Percentiles rank a stretch among this genome's conserved stretches.
Evolutionary conservation across 2,113 vertebrate genomes (phyloP).

Genomic region (Terrapene triunguis): DNA sequence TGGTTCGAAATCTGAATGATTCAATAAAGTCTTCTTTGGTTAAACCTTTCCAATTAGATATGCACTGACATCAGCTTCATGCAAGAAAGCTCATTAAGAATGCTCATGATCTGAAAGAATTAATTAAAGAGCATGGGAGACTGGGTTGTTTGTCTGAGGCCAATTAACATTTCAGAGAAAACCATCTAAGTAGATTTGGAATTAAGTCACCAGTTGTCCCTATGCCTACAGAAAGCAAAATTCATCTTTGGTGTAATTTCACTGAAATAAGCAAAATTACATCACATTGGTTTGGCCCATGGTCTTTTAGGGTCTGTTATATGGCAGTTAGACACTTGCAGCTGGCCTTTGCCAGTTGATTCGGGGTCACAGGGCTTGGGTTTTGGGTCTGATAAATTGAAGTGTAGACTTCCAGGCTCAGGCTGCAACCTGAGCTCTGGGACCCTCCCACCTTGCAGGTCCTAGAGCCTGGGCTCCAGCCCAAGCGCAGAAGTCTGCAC

Average conservation of each 20-base stretch:
- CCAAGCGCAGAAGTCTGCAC: not conserved
- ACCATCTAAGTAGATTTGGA: not conserved
- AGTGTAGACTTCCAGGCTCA: not conserved
- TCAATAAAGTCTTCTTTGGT: too few relatives aligned
- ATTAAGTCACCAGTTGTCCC: not conserved
- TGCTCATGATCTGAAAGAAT: not conserved
- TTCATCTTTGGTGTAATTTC: not conserved
- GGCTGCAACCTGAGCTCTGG: not conserved
- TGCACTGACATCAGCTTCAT: not conserved
- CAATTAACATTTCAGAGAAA: conserved; percentile 24
- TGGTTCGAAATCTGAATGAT: conserved; percentile 14
- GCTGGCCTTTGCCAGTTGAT: not conserved
- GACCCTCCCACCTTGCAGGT: not conserved
- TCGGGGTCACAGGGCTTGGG: not conserved
- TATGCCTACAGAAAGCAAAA: not conserved
- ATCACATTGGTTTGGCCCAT: not conserved
- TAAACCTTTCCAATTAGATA: too few relatives aligned
- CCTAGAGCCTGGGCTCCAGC: not conserved
- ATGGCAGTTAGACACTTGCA: not conserved
- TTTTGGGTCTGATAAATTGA: not conserved
- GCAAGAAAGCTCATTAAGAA: conserved; percentile 13
- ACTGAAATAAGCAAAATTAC: conserved; percentile 50
- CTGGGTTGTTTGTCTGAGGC: not conserved
- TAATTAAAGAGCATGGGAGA: not conserved
- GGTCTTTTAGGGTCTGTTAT: not conserved